phyloP scores from a whole-genome alignment of 2,888 invertebrate species.

The Dusona sp. region DNA sequence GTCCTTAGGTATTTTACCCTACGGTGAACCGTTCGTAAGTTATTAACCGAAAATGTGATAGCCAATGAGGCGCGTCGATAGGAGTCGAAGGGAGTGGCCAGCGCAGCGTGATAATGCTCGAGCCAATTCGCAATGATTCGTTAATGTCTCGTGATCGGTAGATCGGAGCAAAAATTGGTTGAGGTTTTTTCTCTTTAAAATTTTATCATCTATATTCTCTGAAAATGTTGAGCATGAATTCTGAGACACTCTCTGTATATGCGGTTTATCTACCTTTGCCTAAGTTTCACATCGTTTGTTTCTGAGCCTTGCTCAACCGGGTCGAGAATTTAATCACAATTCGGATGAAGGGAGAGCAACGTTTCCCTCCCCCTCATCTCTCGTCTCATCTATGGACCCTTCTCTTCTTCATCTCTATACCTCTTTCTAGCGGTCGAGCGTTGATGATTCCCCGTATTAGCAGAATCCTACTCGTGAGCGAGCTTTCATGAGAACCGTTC shows the following conservation, averaged over 20 bases:
- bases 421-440: constrained; percentile 35
- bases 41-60: not conserved
- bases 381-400: not conserved
- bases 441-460: constrained; percentile 58
- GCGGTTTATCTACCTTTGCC: constrained; percentile 13
- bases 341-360: constrained; percentile 31
- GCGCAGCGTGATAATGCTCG: not conserved
- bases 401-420: constrained; percentile 4
- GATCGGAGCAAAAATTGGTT: not conserved
- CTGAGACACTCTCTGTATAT: not conserved
- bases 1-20: not conserved
- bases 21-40: not conserved
- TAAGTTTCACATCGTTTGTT: constrained; percentile 46
- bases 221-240: not conserved
- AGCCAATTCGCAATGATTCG: not conserved
- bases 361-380: constrained; percentile 9
- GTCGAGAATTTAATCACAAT: constrained; percentile 63
- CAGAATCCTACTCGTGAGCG: constrained; percentile 40
- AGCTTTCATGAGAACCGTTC: constrained; percentile 47
- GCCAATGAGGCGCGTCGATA: not conserved
- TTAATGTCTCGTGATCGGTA: not conserved
- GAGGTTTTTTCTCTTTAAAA: not conserved
- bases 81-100: not conserved
- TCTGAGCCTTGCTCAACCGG: constrained; percentile 27
- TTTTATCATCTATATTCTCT: not conserved